Evolutionary conservation across 2,113 vertebrate genomes (phyloP), one percentile per base, ranked within the genome.

Genomic region (Pavo muticus): DNA sequence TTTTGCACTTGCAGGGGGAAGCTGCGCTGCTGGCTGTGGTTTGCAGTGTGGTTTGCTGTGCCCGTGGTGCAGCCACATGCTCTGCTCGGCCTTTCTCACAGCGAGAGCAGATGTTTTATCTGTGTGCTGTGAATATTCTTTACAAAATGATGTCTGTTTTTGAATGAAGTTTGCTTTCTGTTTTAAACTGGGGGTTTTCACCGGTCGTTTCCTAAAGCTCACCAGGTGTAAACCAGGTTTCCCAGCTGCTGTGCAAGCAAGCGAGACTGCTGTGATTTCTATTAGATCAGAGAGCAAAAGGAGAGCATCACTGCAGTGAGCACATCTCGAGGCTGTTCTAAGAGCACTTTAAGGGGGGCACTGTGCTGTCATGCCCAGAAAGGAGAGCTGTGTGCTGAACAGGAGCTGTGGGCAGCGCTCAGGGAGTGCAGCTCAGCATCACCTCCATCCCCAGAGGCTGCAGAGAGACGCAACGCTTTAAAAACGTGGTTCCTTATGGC

Each of bases 311-410:
- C 6, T 19, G 48, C 4, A 5, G 5, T 5, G 7, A 32, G 35
- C 40, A 12, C 1, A 7, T 35, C 73, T 68, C 47, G 1, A 17
- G 9, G 30, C 50, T 23, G 80, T 27, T 29, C 5, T 2, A 11
- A 27, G 39, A 18, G 59, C 4, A 2, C 9, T 19, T 48, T 3
- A 6, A 29, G 27, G 79, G 47, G 35, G 40, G 21, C 6, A 1
- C 50, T 2, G 30, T 15, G 5, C 45, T 19, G 14, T 20, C 44
- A 3, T 9, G 2, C 4, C 37, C 6, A 7, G 45, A 27, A n/a
- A 9, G 47, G 37, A 5, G n/a, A 9, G 59, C 3, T 12, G 1
- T 27, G 15, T 4, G 10, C 3, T 1, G 52, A 29, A 2, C 29
- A 64, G 42, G 19, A 24, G 52, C 42, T 14, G 44, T 18, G 21